Percentiles rank a stretch among this genome's conserved stretches.
Evolutionary conservation across 2,113 vertebrate genomes (phyloP).

Genomic region (Trochalopteron elliotii): DNA sequence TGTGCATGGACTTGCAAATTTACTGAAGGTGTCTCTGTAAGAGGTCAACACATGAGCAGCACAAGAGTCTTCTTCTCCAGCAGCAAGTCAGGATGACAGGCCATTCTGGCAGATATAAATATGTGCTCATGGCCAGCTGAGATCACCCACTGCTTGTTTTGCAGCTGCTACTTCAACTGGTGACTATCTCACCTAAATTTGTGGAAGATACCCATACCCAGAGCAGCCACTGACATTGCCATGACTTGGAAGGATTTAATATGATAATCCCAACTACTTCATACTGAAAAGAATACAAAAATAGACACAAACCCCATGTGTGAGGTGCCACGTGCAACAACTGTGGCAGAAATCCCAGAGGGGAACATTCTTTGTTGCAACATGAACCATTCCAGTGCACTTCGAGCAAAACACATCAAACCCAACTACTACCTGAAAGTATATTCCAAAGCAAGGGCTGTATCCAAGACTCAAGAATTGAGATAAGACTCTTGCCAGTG

Average conservation of each 20-base stretch:
- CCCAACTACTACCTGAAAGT: background rate
- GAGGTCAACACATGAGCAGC: background rate
- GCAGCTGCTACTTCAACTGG: background rate
- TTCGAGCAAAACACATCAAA: background rate
- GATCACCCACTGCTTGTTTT: background rate
- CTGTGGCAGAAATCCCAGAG: background rate
- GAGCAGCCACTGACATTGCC: background rate
- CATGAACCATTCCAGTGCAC: rapidly evolving
- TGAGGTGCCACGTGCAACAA: background rate
- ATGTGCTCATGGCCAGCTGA: background rate
- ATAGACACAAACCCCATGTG: background rate
- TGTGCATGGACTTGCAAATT: background rate
- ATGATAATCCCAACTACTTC: background rate
- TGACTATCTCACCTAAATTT: background rate
- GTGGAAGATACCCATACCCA: rapidly evolving
- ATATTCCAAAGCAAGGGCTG: background rate
- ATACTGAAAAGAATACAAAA: background rate
- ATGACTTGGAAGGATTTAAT: background rate
- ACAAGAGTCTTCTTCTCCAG: background rate
- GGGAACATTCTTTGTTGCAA: background rate
- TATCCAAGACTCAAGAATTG: background rate
- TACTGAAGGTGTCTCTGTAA: background rate
- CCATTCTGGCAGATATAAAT: background rate
- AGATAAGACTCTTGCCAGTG: background rate
- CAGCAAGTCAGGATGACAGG: background rate